Base-by-base conservation (phyloP, 2,888 invertebrate genomes). In the Melinopterus prodromus region DNA sequence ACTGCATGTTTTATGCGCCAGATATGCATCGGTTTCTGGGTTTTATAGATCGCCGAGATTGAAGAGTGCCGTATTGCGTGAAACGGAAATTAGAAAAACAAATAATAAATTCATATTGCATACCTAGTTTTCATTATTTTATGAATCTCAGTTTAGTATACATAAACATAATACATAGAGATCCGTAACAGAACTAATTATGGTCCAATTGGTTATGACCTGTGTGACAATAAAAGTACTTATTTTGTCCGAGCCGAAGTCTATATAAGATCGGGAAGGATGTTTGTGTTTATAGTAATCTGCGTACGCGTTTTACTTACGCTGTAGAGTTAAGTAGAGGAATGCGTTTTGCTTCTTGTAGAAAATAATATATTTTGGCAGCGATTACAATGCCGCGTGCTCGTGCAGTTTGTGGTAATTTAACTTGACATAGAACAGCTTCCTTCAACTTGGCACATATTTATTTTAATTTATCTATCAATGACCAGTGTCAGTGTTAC, bases 381-480 rank as follows among this genome's bases (percentile, higher is more conserved):
- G 53, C 53, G 53, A 9, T 9, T 7, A 53, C 53, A 53, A 53
- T 53, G 53, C 9, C 53, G 53, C 9, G 2, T 53, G 53, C 53
- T 6, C 53, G 53, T 4, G 2, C 53, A 53, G 5, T 53, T 53
- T 53, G 53, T 53, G 53, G 5, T 53, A 53, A 53, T 53, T 53
- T 53, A 53, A 53, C 9, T 53, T 53, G 53, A 53, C 53, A 53
- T 9, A 7, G 9, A 4, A 12, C 53, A 53, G 53, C 2, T 53
- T 53, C 53, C 53, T 53, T 53, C 12, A 53, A 53, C 53, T 53
- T 53, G 53, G 53, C 53, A 53, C 53, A 12, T 53, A 53, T 12
- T 53, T 53, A 53, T 53, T 53, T 53, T 53, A 53, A 53, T 53
- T 53, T 53, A 53, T 53, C 53, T 53, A 53, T 53, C 53, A 53